Base-by-base conservation (phyloP, 1,140 invertebrate genomes). In the Samia ricini region DNA sequence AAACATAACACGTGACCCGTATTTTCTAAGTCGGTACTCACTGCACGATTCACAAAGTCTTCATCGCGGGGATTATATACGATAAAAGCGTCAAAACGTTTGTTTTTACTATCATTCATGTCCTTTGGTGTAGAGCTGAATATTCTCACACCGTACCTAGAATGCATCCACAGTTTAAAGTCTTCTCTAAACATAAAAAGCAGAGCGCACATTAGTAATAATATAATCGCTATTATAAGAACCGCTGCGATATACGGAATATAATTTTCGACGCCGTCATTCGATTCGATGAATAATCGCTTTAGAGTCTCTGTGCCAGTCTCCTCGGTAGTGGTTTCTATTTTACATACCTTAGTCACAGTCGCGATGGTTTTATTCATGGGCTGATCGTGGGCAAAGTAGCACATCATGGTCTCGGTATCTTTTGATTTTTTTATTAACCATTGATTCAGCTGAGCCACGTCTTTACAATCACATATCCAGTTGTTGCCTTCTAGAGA, bases 91-190 rank as follows among this genome's bases (percentile, higher is more conserved):
- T 98, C 97, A 88, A 95, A 97, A 1, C 95, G 91, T 71, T 95
- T 94, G 65, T 89, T 90, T 76, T 91, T 91, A 60, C 91, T 89
- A 22, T 89, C 71, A 74, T 92, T 81, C 78, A 91, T 91, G 29
- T 89, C 86, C 66, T 90, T 92, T 77, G 91, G 92, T 76, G 72
- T 94, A 92, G 63, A 96, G 90, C 80, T 91, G 74, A 94, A 96
- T 50, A 98, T 92, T 58, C 96, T 92, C n/a, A 97, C 92, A 1
- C 96, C 96, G 85, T 97, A 98, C 68, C 94, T 94, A 33, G 96
- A 96, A 82, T 97, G 97, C 63, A 97, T 92, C 96, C 96, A 98
- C 60, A 98, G 94, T 66, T 96, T 93, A 59, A 98, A 94, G 59
- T 96, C 94, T 83, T 97, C 95, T 56, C 96, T 92, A 79, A 97